Evolutionary conservation across 2,113 vertebrate genomes (phyloP), one percentile per base, ranked within the genome.

Genomic region (Ophthalmolycus amberensis): DNA sequence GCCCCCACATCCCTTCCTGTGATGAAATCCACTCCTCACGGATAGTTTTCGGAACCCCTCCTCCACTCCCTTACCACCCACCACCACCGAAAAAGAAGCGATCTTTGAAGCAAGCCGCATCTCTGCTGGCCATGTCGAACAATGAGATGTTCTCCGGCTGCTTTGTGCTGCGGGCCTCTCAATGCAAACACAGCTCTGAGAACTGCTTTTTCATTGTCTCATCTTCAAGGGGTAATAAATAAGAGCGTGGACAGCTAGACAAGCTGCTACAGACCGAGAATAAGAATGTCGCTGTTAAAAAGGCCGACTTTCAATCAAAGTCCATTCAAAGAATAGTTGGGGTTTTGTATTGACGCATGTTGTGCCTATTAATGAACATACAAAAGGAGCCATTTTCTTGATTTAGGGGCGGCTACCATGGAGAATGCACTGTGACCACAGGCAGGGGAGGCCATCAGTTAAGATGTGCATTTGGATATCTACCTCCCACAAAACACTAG

Each of bases 301-400:
- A 96, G 95, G 89, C 95, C 92, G 93, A 95, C 96, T 95, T 96
- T 98, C 96, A 96, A 96, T 98, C 97, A 98, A 96, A 96, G 96
- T 96, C 96, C 95, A 96, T 97, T 97, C 96, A 97, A 95, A 97
- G 96, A 97, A 96, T 96, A 95, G 96, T 95, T 94, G 94, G 94
- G 94, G 74, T 95, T 97, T 97, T 97, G 96, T 97, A 95, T 96
- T 95, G 96, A 96, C 95, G 95, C 97, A 98, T 97, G 97, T 97
- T 96, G 96, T 95, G 97, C 96, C 96, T 96, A 96, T 97, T 97
- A 97, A 98, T 96, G 96, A 97, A 96, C 95, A 94, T 95, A 97
- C 96, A 97, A 97, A 97, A 96, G 95, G 93, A 94, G 94, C 95
- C 94, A 95, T 97, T 97, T 97, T 94, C 94, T 93, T 97, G 96